Percentiles rank a stretch among this genome's conserved stretches.
Conservation (phyloP, 2,113 vertebrate genomes). For the Scartelaos histophorus region DNA sequence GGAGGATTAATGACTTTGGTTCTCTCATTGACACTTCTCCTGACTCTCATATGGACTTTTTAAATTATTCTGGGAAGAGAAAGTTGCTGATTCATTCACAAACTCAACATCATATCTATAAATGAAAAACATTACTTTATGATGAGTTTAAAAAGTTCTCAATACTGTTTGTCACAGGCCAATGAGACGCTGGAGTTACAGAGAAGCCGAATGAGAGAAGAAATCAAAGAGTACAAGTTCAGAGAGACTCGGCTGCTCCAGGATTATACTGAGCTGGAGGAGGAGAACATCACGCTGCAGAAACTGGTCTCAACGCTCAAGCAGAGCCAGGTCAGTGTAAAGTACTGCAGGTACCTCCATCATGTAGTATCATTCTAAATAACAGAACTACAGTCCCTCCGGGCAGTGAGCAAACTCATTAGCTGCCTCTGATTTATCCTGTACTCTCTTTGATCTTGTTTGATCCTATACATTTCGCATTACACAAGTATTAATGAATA, state of each 20-base stretch:
- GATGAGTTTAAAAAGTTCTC: background rate
- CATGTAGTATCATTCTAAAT: too few species aligned
- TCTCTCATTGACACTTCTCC: conserved; percentile 15
- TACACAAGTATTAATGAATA: too few species aligned
- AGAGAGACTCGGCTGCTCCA: conserved; percentile 91
- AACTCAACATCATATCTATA: background rate
- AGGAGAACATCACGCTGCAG: conserved; percentile 97
- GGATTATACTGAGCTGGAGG: conserved; percentile 97
- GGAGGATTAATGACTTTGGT: conserved; percentile 33
- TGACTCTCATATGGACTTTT: conserved; percentile 17
- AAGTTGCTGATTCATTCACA: conserved; percentile 23
- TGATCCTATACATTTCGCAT: too few species aligned
- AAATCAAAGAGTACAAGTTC: conserved; percentile 96
- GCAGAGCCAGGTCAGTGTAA: conserved; percentile 88
- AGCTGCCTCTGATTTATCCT: too few species aligned
- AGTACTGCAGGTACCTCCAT: background rate
- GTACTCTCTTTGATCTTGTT: too few species aligned
- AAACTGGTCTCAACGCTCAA: conserved; percentile 94
- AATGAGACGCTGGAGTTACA: conserved; percentile 93
- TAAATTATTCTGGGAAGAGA: background rate
- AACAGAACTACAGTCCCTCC: too few species aligned
- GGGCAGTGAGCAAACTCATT: too few species aligned
- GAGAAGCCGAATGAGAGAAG: conserved; percentile 91
- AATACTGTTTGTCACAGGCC: conserved; percentile 70
- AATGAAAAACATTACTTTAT: background rate